Percentiles rank a stretch among this genome's conserved stretches.
These are phyloP conservation scores for Aulostomus chinensis DNA, from an alignment of 2,797 vertebrate genomes.

Conservation along the genomic window DNA sequence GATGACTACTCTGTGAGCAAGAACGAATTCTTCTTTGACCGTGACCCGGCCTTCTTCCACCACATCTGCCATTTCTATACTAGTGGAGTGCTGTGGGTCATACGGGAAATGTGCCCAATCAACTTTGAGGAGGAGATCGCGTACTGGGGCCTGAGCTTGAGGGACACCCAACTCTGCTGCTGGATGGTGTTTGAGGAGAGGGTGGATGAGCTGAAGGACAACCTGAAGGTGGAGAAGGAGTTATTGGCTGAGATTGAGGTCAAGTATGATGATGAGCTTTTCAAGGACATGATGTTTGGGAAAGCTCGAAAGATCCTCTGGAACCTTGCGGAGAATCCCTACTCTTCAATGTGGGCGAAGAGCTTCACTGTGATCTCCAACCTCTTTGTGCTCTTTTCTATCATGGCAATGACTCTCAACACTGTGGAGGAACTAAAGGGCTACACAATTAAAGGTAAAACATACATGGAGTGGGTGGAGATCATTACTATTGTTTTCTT, in stretches of 20 bases:
- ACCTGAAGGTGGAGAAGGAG: conserved; percentile 83
- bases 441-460: conserved; percentile 65
- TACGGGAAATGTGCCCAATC: conserved; percentile 83
- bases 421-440: conserved; percentile 83
- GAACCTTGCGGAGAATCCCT: conserved; percentile 85
- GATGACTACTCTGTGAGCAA: conserved; percentile 84
- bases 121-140: conserved; percentile 85
- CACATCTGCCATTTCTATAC: conserved; percentile 86
- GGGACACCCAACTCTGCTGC: conserved; percentile 81
- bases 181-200: conserved; percentile 85
- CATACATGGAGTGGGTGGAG: conserved; percentile 84
- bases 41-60: conserved; percentile 83
- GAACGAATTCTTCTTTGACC: conserved; percentile 87
- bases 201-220: conserved; percentile 81
- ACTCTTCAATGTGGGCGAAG: conserved; percentile 82
- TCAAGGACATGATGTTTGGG: conserved; percentile 79
- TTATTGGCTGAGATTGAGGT: conserved; percentile 83
- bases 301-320: conserved; percentile 73
- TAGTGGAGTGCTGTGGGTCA: conserved; percentile 82
- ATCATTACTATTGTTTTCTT: conserved; percentile 85
- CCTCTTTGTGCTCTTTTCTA: conserved; percentile 84
- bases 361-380: conserved; percentile 82
- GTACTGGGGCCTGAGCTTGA: conserved; percentile 86
- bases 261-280: conserved; percentile 59
- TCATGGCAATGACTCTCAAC: conserved; percentile 84